These are phyloP conservation scores for Burhinus oedicnemus DNA, from an alignment of 2,113 vertebrate genomes.

Conservation along the genomic window DNA sequence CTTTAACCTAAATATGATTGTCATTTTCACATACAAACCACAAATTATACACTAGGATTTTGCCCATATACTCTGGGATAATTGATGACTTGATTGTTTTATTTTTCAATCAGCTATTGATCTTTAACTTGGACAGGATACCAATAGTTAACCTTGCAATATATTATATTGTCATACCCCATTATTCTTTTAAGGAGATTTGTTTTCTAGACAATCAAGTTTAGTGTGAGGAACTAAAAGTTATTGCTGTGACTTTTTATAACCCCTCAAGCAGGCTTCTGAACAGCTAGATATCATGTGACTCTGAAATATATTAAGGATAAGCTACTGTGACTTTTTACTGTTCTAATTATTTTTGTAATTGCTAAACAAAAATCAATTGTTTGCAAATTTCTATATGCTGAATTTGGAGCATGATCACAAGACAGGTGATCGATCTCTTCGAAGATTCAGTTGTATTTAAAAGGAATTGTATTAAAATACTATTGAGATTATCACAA, in stretches of 20 bases:
- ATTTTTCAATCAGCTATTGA: not conserved
- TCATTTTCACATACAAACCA: not conserved
- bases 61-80: not conserved
- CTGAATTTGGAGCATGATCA: not conserved
- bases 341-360: conserved; percentile 14
- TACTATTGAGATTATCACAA: not conserved
- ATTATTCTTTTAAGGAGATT: conserved; percentile 1
- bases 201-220: conserved; percentile 12
- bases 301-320: not conserved
- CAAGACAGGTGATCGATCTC: not conserved
- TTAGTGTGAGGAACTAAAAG: conserved; percentile 63
- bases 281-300: conserved; percentile 80
- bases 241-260: conserved; percentile 55
- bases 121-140: conserved; percentile 1
- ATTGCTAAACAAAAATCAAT: not conserved
- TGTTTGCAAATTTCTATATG: not conserved
- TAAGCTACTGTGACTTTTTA: conserved; percentile 62
- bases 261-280: conserved; percentile 60
- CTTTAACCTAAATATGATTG: not conserved
- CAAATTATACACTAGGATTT: not conserved
- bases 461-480: not conserved
- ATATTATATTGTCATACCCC: not conserved
- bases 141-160: not conserved
- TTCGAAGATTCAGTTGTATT: not conserved
- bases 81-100: not conserved